Evolutionary conservation across 2,113 vertebrate species (phyloP), one percentile per base, ranked within the genome.

Genomic region (Tautogolabrus adspersus): DNA sequence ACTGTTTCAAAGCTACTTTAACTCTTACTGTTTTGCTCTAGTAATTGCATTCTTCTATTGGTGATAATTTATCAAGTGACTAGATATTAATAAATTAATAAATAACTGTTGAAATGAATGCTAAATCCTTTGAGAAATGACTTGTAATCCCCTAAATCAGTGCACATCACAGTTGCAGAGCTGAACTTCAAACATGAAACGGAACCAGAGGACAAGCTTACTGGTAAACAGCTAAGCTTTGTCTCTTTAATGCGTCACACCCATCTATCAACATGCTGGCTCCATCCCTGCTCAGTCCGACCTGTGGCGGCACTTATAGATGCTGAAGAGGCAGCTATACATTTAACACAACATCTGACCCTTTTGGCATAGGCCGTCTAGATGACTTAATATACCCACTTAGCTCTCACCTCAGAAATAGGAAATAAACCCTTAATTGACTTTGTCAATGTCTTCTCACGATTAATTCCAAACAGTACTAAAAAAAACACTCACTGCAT

Each of bases 81-180:
- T 23, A 5, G 30, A 6, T 55, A 2, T 58, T 55, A 44, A 68
- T 42, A 75, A 61, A 63, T 58, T 5, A 66, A 72, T 72, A 71
- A 79, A 74, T 54, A 84, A 77, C 42, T 47, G 60, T 44, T 23
- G 22, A 75, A 79, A 77, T 74, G 8, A 62, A 72, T n/a, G 54
- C 77, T 47, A 65, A 85, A 54, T 76, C 81, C 82, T 78, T 55
- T 22, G 63, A 68, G 74, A 75, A 88, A 83, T 72, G 64, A 85
- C 85, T 82, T 79, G 64, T 90, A 91, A 92, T 82, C 84, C 88
- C 63, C 72, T 26, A 62, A 92, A 89, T 89, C 85, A 62, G 77
- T 21, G 57, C 81, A 83, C 83, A 81, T 81, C 79, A 86, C 78
- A 90, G 84, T 88, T 78, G 66, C 67, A 7, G 52, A 55, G 84